Evolutionary conservation across 2,113 vertebrate genomes (phyloP).

Genomic region (Pseudolaguvia tuberculata): DNA sequence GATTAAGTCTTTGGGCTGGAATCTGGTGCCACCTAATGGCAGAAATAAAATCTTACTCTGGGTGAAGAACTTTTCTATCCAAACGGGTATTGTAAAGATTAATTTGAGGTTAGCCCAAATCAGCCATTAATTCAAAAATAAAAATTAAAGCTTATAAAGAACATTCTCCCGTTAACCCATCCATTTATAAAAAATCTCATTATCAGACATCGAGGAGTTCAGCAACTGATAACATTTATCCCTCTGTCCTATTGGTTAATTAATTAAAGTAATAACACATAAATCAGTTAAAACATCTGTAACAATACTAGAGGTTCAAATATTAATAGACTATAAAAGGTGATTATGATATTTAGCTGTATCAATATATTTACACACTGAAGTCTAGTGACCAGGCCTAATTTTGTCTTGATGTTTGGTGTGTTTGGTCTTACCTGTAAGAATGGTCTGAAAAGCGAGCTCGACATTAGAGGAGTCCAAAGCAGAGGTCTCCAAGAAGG

Average conservation of each 20-base stretch:
- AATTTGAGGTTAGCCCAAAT: background rate
- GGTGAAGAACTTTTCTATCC: background rate
- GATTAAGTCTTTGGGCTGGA: constrained; percentile 30
- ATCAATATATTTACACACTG: no score
- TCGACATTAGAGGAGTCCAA: constrained; percentile 83
- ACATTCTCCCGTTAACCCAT: background rate
- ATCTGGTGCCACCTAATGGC: constrained; percentile 69
- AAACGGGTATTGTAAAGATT: background rate
- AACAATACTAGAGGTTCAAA: no score
- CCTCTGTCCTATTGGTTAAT: no score
- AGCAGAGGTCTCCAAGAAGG: constrained; percentile 81
- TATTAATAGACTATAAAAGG: no score
- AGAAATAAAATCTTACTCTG: background rate
- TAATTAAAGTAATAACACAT: no score
- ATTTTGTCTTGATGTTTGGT: background rate
- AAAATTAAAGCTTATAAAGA: background rate
- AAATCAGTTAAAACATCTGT: no score
- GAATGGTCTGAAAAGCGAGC: constrained; percentile 77
- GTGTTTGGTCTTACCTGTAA: constrained; percentile 64
- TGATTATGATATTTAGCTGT: no score
- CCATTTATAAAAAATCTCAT: background rate
- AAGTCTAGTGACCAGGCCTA: background rate
- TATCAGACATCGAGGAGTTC: no score
- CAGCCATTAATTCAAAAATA: no score
- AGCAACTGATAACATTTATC: no score